Percentiles rank a stretch among this genome's conserved stretches.
These are phyloP conservation scores for Cirrhinus molitorella DNA, from an alignment of 2,797 vertebrate genomes.

Conservation along the genomic window DNA sequence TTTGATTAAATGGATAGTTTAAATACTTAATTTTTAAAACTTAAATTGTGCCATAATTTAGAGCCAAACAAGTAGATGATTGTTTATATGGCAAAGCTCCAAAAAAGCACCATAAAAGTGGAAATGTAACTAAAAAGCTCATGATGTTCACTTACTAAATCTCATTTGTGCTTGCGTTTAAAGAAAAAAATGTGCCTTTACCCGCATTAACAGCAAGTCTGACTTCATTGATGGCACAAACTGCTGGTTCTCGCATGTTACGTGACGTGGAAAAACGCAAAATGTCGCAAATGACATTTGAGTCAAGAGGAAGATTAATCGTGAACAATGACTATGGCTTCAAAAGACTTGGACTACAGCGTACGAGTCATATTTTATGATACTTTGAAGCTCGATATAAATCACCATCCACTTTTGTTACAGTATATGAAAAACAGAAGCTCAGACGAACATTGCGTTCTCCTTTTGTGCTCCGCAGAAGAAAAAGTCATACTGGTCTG, in stretches of 20 bases:
- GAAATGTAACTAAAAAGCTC: background rate
- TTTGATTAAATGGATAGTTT: background rate
- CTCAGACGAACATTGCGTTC: background rate
- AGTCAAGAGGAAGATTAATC: background rate
- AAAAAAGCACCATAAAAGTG: background rate
- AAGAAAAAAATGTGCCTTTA: background rate
- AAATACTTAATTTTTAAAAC: background rate
- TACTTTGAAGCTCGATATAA: constrained; percentile 19
- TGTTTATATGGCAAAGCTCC: background rate
- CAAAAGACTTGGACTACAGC: background rate
- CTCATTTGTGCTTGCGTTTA: background rate
- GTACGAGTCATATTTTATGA: constrained; percentile 1
- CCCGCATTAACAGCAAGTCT: background rate
- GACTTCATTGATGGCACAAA: background rate
- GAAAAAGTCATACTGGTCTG: background rate
- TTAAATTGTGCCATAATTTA: background rate
- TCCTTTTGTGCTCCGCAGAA: background rate
- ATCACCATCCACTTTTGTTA: constrained; percentile 2
- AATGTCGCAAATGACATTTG: background rate
- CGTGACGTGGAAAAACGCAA: background rate
- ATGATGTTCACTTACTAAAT: background rate
- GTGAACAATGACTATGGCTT: background rate
- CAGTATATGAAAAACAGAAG: background rate
- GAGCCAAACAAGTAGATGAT: background rate
- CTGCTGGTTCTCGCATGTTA: background rate